phyloP scores from a whole-genome alignment of 2,888 invertebrate genomes.

The Oscheius myriophilus region DNA sequence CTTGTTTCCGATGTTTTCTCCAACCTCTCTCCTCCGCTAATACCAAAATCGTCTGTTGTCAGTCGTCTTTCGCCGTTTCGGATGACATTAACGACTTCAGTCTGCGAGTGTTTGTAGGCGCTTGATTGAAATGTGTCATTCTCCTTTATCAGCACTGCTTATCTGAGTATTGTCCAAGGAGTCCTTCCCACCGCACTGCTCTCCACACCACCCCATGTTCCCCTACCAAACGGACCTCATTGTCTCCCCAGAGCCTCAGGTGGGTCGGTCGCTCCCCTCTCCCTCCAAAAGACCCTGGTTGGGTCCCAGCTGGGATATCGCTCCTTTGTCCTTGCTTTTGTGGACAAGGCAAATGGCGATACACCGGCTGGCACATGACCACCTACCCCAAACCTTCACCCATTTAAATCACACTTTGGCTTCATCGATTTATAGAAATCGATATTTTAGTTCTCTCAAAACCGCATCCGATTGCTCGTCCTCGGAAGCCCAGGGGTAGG shows the following conservation, averaged over 20 bases:
- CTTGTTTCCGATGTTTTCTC: too few relatives aligned
- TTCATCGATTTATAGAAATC: too few relatives aligned
- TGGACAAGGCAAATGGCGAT: slow-evolving; percentile 15
- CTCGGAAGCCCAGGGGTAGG: slow-evolving; percentile 25
- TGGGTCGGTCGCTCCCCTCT: neutral
- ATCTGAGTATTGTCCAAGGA: slow-evolving; percentile 24
- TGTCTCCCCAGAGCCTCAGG: slow-evolving; percentile 10
- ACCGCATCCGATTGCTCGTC: slow-evolving; percentile 22
- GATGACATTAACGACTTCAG: neutral
- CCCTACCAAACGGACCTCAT: slow-evolving; percentile 19
- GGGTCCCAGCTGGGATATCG: slow-evolving; percentile 23
- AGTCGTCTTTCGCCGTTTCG: neutral
- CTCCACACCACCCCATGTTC: slow-evolving; percentile 5
- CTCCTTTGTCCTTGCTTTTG: slow-evolving; percentile 20
- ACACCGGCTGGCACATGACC: slow-evolving; percentile 19
- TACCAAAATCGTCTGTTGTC: slow-evolving; percentile 13
- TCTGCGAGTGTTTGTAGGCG: neutral
- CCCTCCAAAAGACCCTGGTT: neutral
- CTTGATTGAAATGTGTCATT: slow-evolving; percentile 31
- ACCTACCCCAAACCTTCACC: neutral
- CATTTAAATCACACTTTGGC: neutral
- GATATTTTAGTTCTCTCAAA: slow-evolving; percentile 18
- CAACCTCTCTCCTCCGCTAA: slow-evolving; percentile 3
- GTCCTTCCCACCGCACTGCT: slow-evolving; percentile 6
- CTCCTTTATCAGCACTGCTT: slow-evolving; percentile 21